Evolutionary conservation across 1,140 invertebrate species (phyloP), one percentile per base, ranked within the genome.

Genomic region (Apolygus lucorum): DNA sequence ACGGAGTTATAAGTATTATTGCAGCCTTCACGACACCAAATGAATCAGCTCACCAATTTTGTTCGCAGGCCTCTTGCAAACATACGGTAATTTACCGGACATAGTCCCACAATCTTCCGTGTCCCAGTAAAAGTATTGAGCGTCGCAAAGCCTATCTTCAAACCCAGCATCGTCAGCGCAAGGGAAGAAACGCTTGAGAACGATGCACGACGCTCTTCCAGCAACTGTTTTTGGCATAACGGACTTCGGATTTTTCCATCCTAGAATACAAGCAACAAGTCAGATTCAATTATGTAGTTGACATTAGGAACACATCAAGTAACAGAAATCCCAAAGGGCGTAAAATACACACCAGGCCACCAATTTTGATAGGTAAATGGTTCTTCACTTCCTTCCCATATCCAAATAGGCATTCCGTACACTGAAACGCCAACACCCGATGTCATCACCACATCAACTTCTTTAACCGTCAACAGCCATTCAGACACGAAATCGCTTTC

Each of bases 401-500:
- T 70, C 82, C 83, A 85, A 52, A 84, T 54, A 0, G 78, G 75
- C 17, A 73, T 74, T 65, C 80, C 79, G 68, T 82, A 70, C 1
- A 80, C 77, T 1, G 77, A 79, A 21, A 84, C 79, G 22, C 82
- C 82, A 29, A 84, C 75, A 24, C 83, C 84, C 17, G 81, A 80
- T 26, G 84, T 85, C 77, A 84, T 81, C 11, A 84, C 75, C 11
- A 79, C 79, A 1, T 74, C 74, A n/a, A 79, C 76, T 63, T 80
- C 72, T n/a, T 81, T 78, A 54, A 81, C 72, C 27, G 78, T 78
- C 17, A 78, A 67, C 68, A 86, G 72, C 77, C 83, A 79, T 71
- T 84, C 83, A 17, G 84, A 86, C 8, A 87, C 63, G 70, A 85
- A 86, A 74, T 87, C 80, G 74, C 83, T 86, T 77, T 87, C 86